Evolutionary conservation across 1,140 invertebrate genomes (phyloP).

Genomic region (Solenopsis fugax): DNA sequence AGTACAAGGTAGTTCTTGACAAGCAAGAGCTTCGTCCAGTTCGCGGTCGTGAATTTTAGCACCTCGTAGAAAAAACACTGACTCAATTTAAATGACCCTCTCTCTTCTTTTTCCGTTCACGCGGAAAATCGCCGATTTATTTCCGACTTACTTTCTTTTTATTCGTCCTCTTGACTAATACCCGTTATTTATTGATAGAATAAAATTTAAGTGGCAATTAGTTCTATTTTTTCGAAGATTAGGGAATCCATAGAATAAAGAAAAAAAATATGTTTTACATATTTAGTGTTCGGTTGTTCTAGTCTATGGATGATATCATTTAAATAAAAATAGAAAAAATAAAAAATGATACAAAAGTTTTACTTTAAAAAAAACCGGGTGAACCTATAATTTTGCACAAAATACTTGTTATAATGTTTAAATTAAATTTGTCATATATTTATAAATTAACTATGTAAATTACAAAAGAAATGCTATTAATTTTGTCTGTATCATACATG

Average conservation of each 20-base stretch:
- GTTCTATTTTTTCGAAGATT: neutral
- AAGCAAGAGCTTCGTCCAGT: neutral
- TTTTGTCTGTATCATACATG: neutral
- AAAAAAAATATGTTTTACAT: neutral
- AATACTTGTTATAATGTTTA: neutral
- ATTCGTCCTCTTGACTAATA: neutral
- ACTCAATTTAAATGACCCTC: neutral
- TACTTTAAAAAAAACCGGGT: neutral
- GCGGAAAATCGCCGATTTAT: neutral
- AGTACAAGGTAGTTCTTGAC: neutral
- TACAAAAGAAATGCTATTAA: neutral
- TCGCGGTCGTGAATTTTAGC: slow-evolving; percentile 40
- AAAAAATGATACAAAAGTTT: neutral
- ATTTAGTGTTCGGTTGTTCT: neutral
- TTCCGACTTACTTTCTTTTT: slow-evolving; percentile 15
- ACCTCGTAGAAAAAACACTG: slow-evolving; percentile 37
- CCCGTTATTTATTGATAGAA: slow-evolving; percentile 3
- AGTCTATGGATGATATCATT: neutral
- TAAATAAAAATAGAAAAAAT: neutral
- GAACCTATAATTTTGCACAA: neutral
- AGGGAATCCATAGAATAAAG: neutral
- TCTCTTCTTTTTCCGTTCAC: neutral
- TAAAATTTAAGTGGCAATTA: neutral
- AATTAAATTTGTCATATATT: neutral
- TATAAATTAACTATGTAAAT: slow-evolving; percentile 14